Conservation (phyloP, 2,888 invertebrate genomes). For the Nomada fabriciana region DNA sequence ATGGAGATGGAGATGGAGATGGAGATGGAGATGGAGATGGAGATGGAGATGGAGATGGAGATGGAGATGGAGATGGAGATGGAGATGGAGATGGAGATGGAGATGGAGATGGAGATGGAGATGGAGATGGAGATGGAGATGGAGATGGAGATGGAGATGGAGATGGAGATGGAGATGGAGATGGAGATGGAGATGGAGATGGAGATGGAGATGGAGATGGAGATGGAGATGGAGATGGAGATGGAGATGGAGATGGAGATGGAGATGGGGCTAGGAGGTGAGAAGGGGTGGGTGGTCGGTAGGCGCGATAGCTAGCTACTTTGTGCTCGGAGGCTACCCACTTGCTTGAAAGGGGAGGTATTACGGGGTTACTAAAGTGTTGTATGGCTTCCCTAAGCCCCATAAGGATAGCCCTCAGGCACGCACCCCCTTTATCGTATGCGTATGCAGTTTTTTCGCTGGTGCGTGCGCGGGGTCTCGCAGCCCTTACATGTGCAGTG, state of each 20-base stretch:
- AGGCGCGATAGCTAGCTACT: slow-evolving; percentile 68
- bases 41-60: neutral
- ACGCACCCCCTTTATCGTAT: slow-evolving; percentile 79
- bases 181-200: neutral
- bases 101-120: neutral
- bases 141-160: neutral
- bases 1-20: neutral
- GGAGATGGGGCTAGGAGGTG: slow-evolving; percentile 17
- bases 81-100: neutral
- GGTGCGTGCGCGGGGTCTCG: slow-evolving; percentile 81
- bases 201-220: neutral
- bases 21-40: neutral
- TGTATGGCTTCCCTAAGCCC: slow-evolving; percentile 83
- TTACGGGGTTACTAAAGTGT: slow-evolving; percentile 83
- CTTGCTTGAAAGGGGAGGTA: slow-evolving; percentile 76
- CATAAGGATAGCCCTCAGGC: slow-evolving; percentile 78
- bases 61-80: neutral
- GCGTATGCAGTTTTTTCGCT: slow-evolving; percentile 79
- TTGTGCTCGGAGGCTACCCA: slow-evolving; percentile 69
- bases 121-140: neutral
- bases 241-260: neutral
- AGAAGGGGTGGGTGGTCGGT: neutral
- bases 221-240: neutral
- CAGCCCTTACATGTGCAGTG: slow-evolving; percentile 82
- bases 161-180: neutral